phyloP scores from a whole-genome alignment of 35 echinoderm and acorn worm genomes.

The Heliocidaris erythrogramma region DNA sequence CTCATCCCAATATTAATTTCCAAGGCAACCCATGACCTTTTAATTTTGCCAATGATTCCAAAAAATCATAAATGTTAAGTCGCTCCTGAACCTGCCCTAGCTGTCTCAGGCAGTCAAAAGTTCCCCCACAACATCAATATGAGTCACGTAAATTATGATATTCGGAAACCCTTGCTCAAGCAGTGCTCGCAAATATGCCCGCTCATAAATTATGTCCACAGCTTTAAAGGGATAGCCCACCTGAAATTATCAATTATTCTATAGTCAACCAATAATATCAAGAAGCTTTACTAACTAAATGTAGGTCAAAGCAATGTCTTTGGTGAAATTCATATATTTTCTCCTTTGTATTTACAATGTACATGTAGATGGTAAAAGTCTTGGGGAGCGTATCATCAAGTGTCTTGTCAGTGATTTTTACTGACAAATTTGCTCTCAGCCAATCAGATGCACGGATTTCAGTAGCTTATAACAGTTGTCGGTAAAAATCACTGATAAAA shows the following conservation, averaged over 20 bases:
- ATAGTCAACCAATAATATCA: background rate
- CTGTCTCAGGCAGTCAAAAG: background rate
- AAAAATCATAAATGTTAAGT: background rate
- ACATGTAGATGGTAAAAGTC: too few species aligned
- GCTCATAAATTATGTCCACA: constrained; percentile 2
- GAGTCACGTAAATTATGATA: constrained; percentile 4
- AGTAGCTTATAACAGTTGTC: too few species aligned
- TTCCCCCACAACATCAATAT: background rate
- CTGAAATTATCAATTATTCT: background rate
- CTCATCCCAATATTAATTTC: constrained; percentile 13
- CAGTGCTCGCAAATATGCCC: background rate
- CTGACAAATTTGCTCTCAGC: too few species aligned
- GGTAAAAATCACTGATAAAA: too few species aligned
- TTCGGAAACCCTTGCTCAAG: background rate
- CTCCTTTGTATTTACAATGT: too few species aligned
- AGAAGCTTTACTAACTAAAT: too few species aligned
- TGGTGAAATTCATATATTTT: too few species aligned
- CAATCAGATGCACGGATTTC: too few species aligned
- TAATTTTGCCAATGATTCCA: background rate
- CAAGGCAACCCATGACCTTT: background rate
- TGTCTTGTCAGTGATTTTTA: too few species aligned
- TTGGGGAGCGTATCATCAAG: too few species aligned
- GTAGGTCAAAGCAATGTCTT: too few species aligned
- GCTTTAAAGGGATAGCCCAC: background rate
- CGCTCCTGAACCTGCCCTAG: background rate